Percentiles rank a stretch among this genome's conserved stretches.
Conservation (phyloP, 2,797 vertebrate species). For the Chloroceryle amazona region DNA sequence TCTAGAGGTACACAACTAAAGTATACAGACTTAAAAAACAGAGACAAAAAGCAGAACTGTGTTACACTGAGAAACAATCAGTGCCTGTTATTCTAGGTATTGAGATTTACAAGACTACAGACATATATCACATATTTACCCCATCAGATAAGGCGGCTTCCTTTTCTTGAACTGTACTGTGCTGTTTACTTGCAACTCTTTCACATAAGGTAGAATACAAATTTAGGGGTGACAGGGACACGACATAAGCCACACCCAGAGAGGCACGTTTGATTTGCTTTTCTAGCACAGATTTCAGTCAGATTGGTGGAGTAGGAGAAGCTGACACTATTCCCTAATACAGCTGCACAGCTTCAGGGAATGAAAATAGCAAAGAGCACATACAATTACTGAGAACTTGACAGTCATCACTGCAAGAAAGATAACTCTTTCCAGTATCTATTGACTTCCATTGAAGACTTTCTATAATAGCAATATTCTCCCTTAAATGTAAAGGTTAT, state of each 20-base stretch:
- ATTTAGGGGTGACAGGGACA: background rate
- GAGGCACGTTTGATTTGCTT: background rate
- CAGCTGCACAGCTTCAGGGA: background rate
- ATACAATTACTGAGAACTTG: background rate
- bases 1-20: background rate
- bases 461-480: background rate
- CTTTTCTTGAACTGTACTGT: background rate
- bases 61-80: background rate
- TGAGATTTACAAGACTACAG: background rate
- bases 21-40: background rate
- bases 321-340: background rate
- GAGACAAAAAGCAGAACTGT: background rate
- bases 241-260: background rate
- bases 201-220: background rate
- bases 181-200: background rate
- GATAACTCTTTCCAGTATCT: background rate
- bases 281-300: background rate
- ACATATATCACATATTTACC: fast-evolving
- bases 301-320: background rate
- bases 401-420: background rate
- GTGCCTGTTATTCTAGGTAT: background rate
- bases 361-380: background rate
- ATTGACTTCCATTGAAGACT: background rate
- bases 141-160: background rate
- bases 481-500: background rate